phyloP scores from a whole-genome alignment of 1,140 invertebrate species.

The Drosophila triauraria region DNA sequence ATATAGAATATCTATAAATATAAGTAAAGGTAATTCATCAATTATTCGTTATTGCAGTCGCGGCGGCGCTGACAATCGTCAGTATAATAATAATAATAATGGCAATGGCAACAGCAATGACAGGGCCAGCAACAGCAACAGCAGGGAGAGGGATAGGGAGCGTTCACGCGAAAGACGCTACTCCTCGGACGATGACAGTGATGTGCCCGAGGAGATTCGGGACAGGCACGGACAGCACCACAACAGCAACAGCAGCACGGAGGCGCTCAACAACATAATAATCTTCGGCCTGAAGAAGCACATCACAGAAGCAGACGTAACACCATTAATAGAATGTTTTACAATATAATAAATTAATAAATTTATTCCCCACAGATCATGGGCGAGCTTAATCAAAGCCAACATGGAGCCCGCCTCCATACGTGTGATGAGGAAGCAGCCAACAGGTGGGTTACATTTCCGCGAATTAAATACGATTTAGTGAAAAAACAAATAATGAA shows the following conservation, averaged over 20 bases:
- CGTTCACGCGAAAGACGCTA: constrained; percentile 8
- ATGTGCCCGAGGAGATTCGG: constrained; percentile 45
- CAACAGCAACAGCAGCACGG: constrained; percentile 90
- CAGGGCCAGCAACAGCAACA: background rate
- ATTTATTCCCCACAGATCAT: constrained; percentile 54
- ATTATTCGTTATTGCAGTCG: background rate
- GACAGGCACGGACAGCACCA: constrained; percentile 63
- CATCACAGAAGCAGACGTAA: constrained; percentile 94
- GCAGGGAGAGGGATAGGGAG: background rate
- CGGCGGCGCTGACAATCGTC: constrained; percentile 38
- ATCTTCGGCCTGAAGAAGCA: constrained; percentile 92
- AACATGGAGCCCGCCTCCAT: constrained; percentile 92
- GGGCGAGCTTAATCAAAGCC: constrained; percentile 89
- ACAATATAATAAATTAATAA: background rate
- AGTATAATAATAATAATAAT: constrained; percentile 46
- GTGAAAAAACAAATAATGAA: background rate
- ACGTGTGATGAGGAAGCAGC: constrained; percentile 93
- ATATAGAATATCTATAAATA: background rate
- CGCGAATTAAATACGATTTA: background rate
- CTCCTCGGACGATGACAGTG: constrained; percentile 66
- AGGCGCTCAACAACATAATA: constrained; percentile 94
- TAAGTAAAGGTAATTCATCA: background rate
- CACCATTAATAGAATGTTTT: constrained; percentile 55
- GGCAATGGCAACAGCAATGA: constrained; percentile 15
- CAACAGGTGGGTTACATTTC: constrained; percentile 90